Evolutionary conservation across 2,113 vertebrate species (phyloP).

Genomic region (Calidris pugnax): DNA sequence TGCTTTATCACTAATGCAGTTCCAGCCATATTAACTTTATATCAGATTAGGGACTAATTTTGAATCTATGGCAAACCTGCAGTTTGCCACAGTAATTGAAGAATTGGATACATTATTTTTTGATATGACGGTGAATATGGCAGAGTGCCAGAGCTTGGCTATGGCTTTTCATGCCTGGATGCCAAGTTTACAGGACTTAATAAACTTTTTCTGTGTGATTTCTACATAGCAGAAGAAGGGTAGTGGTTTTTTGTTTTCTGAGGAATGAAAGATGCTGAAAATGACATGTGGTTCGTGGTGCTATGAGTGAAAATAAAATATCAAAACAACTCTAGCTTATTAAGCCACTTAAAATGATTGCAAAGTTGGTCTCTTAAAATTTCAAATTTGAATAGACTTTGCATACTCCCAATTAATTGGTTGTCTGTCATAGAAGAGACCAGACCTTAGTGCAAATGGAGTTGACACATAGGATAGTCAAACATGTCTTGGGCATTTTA

Average conservation of each 20-base stretch:
- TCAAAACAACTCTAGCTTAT: not conserved
- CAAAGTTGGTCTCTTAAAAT: not conserved
- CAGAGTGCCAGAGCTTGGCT: not conserved
- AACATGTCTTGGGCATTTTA: not conserved
- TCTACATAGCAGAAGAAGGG: not conserved
- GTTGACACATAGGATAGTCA: not conserved
- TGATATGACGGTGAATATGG: not conserved
- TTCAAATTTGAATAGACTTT: not conserved
- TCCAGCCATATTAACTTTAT: not conserved
- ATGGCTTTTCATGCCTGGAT: not conserved
- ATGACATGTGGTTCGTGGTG: not conserved
- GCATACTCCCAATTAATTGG: not conserved
- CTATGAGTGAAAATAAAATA: not conserved
- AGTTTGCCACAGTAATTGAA: not conserved
- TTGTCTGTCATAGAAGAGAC: not conserved
- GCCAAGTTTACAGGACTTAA: not conserved
- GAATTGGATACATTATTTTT: not conserved
- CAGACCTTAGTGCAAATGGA: not conserved
- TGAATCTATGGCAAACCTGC: not conserved
- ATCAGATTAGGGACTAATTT: not conserved
- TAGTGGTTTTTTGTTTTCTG: not conserved
- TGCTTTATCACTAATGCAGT: not conserved
- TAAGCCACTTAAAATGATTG: not conserved
- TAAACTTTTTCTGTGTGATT: not conserved
- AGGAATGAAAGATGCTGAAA: not conserved